These are phyloP conservation scores for Cossypha caffra DNA, from an alignment of 2,797 vertebrate genomes.

Conservation along the genomic window DNA sequence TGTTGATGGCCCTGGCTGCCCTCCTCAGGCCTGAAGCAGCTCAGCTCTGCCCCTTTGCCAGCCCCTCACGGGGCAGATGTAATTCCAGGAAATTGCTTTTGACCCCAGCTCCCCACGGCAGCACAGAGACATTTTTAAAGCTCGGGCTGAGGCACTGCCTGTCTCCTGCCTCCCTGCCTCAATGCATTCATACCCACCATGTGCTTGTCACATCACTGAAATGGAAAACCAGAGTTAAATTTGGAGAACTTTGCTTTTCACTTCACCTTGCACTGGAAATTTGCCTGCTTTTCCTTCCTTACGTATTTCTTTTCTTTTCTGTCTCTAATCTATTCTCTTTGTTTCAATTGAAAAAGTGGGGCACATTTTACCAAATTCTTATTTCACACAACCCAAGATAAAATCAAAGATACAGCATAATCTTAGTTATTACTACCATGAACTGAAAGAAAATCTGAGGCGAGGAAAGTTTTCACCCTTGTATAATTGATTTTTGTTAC, in stretches of 20 bases:
- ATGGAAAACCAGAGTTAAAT: not conserved
- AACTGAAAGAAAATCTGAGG: not conserved
- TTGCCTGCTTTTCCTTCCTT: fast-evolving
- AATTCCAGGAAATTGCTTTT: not conserved
- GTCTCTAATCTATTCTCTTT: not conserved
- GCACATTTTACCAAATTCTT: not conserved
- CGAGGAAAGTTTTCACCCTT: not conserved
- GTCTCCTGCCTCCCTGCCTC: not conserved
- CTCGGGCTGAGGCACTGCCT: not conserved
- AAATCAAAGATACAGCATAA: not conserved
- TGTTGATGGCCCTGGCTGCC: not conserved
- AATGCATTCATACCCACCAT: fast-evolving
- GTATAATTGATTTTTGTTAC: not conserved
- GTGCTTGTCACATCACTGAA: not conserved
- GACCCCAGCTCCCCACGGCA: not conserved
- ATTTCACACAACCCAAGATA: not conserved
- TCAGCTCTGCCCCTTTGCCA: not conserved
- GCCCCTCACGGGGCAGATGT: not conserved
- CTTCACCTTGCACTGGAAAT: not conserved
- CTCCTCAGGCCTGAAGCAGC: not conserved
- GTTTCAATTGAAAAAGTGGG: not conserved
- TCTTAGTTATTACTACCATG: not conserved
- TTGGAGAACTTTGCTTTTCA: not conserved
- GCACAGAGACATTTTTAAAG: not conserved
- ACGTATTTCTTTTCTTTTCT: not conserved